A percentile compares a stretch with the other conserved stretches of the same genome.
These are phyloP conservation scores for Circaetus gallicus DNA, from an alignment of 2,113 vertebrate genomes.

Conservation along the genomic window DNA sequence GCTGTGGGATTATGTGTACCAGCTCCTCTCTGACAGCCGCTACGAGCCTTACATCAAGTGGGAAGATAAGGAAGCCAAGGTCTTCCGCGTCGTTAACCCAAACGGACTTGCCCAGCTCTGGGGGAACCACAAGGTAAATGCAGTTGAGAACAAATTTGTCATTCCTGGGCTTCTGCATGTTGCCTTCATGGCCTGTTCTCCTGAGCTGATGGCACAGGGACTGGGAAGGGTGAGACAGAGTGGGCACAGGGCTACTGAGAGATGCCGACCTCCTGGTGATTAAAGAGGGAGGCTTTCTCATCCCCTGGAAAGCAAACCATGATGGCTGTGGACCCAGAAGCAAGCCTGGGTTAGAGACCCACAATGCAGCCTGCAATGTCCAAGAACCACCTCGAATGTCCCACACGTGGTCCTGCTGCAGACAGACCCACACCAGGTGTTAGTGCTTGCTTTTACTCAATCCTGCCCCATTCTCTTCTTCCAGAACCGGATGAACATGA, in stretches of 20 bases:
- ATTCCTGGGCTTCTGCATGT: not conserved
- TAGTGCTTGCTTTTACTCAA: not conserved
- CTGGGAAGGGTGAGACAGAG: not conserved
- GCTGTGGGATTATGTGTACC: conserved; percentile 89
- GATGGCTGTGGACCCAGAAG: not conserved
- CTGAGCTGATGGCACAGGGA: not conserved
- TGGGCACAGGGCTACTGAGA: not conserved
- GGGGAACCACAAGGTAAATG: conserved; percentile 90
- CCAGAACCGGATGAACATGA: conserved; percentile 90
- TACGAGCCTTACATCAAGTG: conserved; percentile 86
- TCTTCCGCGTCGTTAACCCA: conserved; percentile 86
- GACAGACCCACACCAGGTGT: not conserved
- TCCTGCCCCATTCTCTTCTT: not conserved
- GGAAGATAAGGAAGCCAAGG: conserved; percentile 80
- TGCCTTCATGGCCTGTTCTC: rapidly evolving
- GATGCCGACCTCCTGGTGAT: not conserved
- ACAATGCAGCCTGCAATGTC: not conserved
- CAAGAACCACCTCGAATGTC: not conserved
- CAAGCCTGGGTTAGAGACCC: not conserved
- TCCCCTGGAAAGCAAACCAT: not conserved
- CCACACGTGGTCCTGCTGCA: not conserved
- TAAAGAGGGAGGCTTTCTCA: not conserved
- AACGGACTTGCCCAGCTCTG: conserved; percentile 88
- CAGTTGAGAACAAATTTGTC: rapidly evolving
- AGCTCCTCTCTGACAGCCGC: conserved; percentile 81